Conservation (phyloP, 2,888 invertebrate species). For the Volucella inflata region DNA sequence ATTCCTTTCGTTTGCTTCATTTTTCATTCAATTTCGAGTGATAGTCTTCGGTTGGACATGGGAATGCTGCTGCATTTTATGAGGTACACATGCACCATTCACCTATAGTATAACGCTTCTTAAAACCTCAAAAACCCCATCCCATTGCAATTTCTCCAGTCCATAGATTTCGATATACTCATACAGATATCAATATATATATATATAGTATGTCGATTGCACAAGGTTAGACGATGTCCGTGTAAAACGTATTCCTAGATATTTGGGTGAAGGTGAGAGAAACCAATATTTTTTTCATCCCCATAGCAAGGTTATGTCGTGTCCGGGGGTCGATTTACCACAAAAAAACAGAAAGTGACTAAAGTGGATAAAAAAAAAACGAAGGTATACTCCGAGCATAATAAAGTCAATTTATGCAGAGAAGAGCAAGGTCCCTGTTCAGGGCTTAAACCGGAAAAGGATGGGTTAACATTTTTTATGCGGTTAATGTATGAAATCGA, state of each 20-base stretch:
- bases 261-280: slow-evolving; percentile 71
- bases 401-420: slow-evolving; percentile 36
- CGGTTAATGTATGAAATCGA: background rate
- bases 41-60: slow-evolving; percentile 25
- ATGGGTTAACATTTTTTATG: background rate
- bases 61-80: slow-evolving; percentile 23
- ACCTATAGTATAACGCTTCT: slow-evolving; percentile 4
- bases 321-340: slow-evolving; percentile 42
- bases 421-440: background rate
- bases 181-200: background rate
- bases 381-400: slow-evolving; percentile 24
- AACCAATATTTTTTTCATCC: slow-evolving; percentile 55
- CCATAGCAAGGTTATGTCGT: slow-evolving; percentile 41
- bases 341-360: slow-evolving; percentile 1
- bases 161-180: background rate
- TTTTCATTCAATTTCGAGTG: slow-evolving; percentile 37
- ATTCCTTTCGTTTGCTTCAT: slow-evolving; percentile 58
- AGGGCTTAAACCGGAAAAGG: slow-evolving; percentile 5
- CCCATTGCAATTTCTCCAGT: background rate
- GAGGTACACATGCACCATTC: background rate
- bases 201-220: background rate
- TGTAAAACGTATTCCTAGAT: slow-evolving; percentile 35
- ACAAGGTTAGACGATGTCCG: slow-evolving; percentile 29
- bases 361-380: slow-evolving; percentile 1
- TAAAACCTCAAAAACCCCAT: background rate